Evolutionary conservation across 2,113 vertebrate genomes (phyloP), one percentile per base, ranked within the genome.

Genomic region (Setophaga kirtlandii): DNA sequence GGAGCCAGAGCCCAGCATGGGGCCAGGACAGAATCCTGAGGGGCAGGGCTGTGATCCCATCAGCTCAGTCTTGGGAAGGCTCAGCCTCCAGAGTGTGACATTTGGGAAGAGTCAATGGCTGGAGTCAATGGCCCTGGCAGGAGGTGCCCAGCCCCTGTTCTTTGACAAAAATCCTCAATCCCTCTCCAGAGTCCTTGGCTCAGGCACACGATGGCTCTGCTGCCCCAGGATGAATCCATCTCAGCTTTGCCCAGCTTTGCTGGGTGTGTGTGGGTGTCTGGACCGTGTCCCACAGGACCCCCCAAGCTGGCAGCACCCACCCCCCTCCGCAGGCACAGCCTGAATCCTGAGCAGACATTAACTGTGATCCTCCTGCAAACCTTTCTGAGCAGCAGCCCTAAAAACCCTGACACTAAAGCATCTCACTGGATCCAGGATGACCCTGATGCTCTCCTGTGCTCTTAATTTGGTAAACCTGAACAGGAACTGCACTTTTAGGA

Each of bases 231-330:
- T 1, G 1, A 27, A 44, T 12, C 77, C 73, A 3, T 22, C 23
- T 1, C 78, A 2, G 8, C 2, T 9, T 5, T 2, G 0, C 18
- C 6, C 53, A 52, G 27, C 42, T 52, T 30, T 33, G 4, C 3
- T 4, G 2, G 46, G 27, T 9, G 24, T 15, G 3, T 1, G 2
- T 0, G 3, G 35, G 22, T 3, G 1, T 9, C 65, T 52, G 20
- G 0, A 11, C 56, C 1, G 0, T 24, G 49, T 50, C 60, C 76
- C 44, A 2, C 1, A 18, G 74, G 28, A 16, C 5, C 1, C 5
- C 12, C 59, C 3, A 1, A 22, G 44, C 71, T 28, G 30, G 80
- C 19, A 1, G 39, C 46, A 15, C 70, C 41, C 3, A 4, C 25
- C 52, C 33, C 3, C 0, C 56, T 21, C 58, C 15, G 6, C 0